A percentile compares a stretch with the other conserved stretches of the same genome.
Conservation (phyloP, 2,888 invertebrate species). For the Noctua pronuba region DNA sequence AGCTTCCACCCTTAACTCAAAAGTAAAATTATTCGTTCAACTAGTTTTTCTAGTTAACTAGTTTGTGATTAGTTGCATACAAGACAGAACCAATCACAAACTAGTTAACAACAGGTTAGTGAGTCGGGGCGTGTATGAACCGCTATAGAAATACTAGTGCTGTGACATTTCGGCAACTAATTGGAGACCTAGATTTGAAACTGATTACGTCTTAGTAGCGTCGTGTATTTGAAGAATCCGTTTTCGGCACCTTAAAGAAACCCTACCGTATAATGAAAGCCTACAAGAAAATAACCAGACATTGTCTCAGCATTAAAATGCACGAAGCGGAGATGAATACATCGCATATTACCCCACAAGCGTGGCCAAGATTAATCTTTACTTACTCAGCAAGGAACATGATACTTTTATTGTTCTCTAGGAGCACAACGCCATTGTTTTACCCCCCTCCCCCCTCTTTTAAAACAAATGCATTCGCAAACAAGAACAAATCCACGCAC, state of each 20-base stretch:
- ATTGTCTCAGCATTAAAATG: conserved; percentile 55
- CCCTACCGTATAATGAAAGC: conserved; percentile 17
- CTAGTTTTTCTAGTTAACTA: no score
- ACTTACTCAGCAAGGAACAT: conserved; percentile 58
- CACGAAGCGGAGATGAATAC: conserved; percentile 58
- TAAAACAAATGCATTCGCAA: conserved; percentile 65
- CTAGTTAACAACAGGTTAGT: no score
- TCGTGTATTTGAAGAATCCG: not conserved
- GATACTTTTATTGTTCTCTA: conserved; percentile 64
- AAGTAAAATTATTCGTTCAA: no score
- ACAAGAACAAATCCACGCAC: conserved; percentile 63
- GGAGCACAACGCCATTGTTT: conserved; percentile 60
- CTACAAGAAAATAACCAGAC: conserved; percentile 28
- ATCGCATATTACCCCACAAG: conserved; percentile 41
- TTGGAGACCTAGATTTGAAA: not conserved
- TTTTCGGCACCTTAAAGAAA: conserved; percentile 3
- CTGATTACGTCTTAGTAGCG: not conserved
- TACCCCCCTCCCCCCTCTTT: not conserved
- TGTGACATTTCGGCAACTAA: not conserved
- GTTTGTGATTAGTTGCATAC: no score
- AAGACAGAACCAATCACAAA: no score
- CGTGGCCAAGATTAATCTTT: conserved; percentile 59
- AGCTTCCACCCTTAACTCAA: no score
- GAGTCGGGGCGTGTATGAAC: no score
- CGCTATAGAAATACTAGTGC: not conserved